phyloP scores from a whole-genome alignment of 2,113 vertebrate genomes.

The Larimichthys polyactis region DNA sequence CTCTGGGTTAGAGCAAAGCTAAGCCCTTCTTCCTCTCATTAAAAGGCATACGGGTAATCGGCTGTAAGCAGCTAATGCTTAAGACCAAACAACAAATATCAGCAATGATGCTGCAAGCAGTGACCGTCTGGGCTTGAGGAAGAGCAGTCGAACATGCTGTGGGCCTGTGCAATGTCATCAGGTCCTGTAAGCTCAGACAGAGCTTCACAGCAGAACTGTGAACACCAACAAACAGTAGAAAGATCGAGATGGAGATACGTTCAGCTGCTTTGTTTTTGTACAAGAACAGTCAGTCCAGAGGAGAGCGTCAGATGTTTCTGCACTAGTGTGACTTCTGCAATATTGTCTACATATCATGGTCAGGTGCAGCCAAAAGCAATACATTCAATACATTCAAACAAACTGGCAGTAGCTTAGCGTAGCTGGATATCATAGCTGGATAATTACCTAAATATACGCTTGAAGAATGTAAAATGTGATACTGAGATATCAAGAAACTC shows the following conservation, averaged over 20 bases:
- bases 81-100: constrained; percentile 73
- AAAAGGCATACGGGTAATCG: constrained; percentile 77
- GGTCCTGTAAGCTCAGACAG: neutral
- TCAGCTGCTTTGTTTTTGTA: constrained; percentile 16
- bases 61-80: constrained; percentile 69
- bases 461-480: neutral
- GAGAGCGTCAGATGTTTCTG: neutral
- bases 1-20: constrained; percentile 70
- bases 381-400: neutral
- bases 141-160: neutral
- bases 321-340: neutral
- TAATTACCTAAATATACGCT: neutral
- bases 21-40: constrained; percentile 78
- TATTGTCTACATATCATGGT: neutral
- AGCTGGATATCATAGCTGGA: neutral
- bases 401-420: neutral
- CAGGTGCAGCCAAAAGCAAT: neutral
- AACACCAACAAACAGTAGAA: neutral
- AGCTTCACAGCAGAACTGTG: constrained; percentile 3
- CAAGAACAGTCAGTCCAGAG: neutral
- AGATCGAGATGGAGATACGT: constrained; percentile 17
- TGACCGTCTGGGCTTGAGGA: neutral
- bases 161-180: neutral
- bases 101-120: constrained; percentile 29
- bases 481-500: neutral